Conservation (phyloP, 2,888 invertebrate species). For the Idaea straminata region DNA sequence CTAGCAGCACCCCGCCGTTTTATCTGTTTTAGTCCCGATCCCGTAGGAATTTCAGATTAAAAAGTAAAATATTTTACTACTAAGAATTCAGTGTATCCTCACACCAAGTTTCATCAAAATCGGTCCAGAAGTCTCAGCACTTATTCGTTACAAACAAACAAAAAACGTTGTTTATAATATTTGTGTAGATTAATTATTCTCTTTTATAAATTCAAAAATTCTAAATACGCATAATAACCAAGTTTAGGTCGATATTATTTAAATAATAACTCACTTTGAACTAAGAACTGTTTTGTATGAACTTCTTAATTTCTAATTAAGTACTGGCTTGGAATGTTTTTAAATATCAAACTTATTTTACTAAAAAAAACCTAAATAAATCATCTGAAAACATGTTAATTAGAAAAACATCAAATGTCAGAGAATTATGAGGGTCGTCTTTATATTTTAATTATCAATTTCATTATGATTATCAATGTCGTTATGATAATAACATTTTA, state of each 20-base stretch:
- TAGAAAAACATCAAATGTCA: not conserved
- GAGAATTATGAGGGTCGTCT: not conserved
- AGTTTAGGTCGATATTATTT: not conserved
- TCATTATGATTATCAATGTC: not conserved
- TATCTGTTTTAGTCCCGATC: too few species aligned
- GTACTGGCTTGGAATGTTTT: conserved; percentile 63
- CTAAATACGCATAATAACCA: not conserved
- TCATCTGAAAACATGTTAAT: not conserved
- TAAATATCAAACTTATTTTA: conserved; percentile 12
- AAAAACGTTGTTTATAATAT: too few species aligned
- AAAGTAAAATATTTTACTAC: too few species aligned
- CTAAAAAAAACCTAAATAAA: conserved; percentile 9
- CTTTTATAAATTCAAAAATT: not conserved
- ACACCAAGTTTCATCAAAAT: too few species aligned
- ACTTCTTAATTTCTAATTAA: conserved; percentile 49
- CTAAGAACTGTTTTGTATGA: not conserved
- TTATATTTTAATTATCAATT: not conserved
- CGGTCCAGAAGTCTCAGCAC: too few species aligned
- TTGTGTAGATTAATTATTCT: not conserved
- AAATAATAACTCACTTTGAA: not conserved
- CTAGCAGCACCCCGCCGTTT: too few species aligned
- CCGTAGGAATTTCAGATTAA: too few species aligned
- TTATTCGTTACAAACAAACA: too few species aligned
- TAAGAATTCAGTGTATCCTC: too few species aligned
- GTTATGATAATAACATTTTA: not conserved